These are phyloP conservation scores for Hapalemur alaotrensis DNA, from an alignment of 2,797 vertebrate species.

Conservation along the genomic window DNA sequence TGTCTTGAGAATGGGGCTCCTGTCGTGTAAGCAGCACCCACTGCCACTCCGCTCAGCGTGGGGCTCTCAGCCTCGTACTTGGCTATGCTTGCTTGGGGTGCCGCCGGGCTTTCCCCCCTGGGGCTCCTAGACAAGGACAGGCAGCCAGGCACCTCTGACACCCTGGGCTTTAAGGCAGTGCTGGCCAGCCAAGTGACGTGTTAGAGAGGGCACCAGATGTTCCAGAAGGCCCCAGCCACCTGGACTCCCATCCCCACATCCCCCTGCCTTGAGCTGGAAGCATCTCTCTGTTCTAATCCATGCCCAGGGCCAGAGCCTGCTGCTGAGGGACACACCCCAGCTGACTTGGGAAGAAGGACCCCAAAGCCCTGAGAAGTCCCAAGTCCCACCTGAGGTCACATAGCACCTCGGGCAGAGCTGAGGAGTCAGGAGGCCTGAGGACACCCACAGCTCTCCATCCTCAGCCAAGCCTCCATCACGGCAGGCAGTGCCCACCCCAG, in stretches of 20 bases:
- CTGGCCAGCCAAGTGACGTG: background rate
- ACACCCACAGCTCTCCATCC: background rate
- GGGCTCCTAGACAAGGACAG: background rate
- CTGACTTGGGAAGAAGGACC: background rate
- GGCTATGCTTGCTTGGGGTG: background rate
- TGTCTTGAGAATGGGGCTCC: background rate
- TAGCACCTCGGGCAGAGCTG: background rate
- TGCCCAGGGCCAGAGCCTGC: background rate
- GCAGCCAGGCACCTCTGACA: background rate
- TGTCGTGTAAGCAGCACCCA: background rate
- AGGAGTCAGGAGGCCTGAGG: background rate
- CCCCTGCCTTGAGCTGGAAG: background rate
- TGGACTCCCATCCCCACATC: too few relatives aligned
- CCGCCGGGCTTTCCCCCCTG: background rate
- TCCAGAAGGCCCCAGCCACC: background rate
- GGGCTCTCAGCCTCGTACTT: fast-evolving
- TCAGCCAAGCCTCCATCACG: background rate
- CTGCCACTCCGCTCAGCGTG: background rate
- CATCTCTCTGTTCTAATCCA: background rate
- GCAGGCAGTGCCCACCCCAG: background rate
- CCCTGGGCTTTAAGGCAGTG: background rate
- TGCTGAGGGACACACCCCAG: background rate
- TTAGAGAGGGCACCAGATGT: background rate
- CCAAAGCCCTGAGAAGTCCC: background rate
- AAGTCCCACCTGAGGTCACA: background rate